Base-by-base conservation (phyloP, 1,140 invertebrate species). In the Platyscapa corneri region DNA sequence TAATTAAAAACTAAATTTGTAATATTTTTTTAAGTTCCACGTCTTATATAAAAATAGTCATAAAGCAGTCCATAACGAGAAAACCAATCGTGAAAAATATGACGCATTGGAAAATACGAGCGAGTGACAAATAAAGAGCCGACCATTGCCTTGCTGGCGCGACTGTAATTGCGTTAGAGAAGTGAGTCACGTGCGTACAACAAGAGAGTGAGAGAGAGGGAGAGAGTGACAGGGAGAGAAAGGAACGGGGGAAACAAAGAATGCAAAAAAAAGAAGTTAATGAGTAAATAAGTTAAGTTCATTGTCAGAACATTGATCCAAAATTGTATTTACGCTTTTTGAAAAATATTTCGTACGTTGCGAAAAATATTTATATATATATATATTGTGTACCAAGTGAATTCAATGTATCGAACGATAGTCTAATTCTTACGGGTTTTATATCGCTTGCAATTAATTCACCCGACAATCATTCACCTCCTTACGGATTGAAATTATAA, bases 61-160 rank as follows among this genome's bases (percentile, higher is more conserved):
- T 82, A 49, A 32, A 72, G 42, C 27, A 39, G 65, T 27, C 60
- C 80, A 53, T 39, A n/a, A 75, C 23, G 1, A 30, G 67, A 75
- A 75, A 82, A 76, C n/a, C 82, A 77, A 77, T 74, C 72, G 82
- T 30, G 72, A 65, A 84, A 53, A 67, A 84, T 78, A 84, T 78
- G 75, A 84, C 39, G 83, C 75, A 84, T 75, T 78, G 83, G 60
- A 78, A 84, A 84, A 78, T 70, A 84, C 75, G 30, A 30, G 34
- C 39, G 75, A 37, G 83, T 78, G 70, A 76, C 84, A 79, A 80
- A 85, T 74, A 85, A n/a, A 80, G 84, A 85, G 77, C 14, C 53
- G 78, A 85, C 64, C 75, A 72, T 80, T 46, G 74, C 30, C 8
- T 65, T 46, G 60, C 39, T 60, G 74, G 23, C 64, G 64, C 65